These are phyloP conservation scores for Hypsopygia costalis DNA, from an alignment of 2,888 invertebrate genomes.

Conservation along the genomic window DNA sequence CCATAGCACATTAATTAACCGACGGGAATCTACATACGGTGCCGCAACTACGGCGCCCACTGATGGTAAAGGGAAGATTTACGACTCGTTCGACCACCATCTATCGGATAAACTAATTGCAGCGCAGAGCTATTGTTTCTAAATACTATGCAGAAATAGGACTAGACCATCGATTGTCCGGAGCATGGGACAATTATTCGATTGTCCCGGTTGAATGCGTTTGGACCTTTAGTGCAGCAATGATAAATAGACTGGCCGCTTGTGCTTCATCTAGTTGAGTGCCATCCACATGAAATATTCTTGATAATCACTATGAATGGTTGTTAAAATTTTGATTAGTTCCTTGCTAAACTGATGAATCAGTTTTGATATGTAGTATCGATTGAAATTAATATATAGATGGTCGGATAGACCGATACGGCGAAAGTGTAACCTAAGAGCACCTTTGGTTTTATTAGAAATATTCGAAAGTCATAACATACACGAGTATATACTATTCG, in stretches of 20 bases:
- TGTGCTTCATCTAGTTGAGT: neutral
- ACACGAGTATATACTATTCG: too few relatives aligned
- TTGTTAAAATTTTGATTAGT: too few relatives aligned
- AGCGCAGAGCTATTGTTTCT: slow-evolving; percentile 74
- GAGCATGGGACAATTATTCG: slow-evolving; percentile 51
- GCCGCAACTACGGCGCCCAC: slow-evolving; percentile 66
- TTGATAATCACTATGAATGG: too few relatives aligned
- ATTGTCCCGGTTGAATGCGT: slow-evolving; percentile 48
- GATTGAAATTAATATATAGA: too few relatives aligned
- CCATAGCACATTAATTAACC: slow-evolving; percentile 77
- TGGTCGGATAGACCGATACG: too few relatives aligned
- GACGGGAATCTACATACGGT: slow-evolving; percentile 74
- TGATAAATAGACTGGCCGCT: slow-evolving; percentile 20
- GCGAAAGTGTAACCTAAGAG: too few relatives aligned
- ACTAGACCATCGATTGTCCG: slow-evolving; percentile 46
- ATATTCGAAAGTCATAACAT: too few relatives aligned
- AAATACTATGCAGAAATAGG: slow-evolving; percentile 65
- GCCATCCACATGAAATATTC: too few relatives aligned
- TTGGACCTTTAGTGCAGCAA: slow-evolving; percentile 31
- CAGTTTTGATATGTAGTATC: too few relatives aligned
- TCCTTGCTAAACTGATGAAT: too few relatives aligned
- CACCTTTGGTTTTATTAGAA: too few relatives aligned
- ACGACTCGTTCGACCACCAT: slow-evolving; percentile 76
- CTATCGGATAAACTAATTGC: slow-evolving; percentile 79
- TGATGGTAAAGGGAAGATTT: slow-evolving; percentile 74